Conservation (phyloP, 2,797 vertebrate species). For the Darevskia nairensis region DNA sequence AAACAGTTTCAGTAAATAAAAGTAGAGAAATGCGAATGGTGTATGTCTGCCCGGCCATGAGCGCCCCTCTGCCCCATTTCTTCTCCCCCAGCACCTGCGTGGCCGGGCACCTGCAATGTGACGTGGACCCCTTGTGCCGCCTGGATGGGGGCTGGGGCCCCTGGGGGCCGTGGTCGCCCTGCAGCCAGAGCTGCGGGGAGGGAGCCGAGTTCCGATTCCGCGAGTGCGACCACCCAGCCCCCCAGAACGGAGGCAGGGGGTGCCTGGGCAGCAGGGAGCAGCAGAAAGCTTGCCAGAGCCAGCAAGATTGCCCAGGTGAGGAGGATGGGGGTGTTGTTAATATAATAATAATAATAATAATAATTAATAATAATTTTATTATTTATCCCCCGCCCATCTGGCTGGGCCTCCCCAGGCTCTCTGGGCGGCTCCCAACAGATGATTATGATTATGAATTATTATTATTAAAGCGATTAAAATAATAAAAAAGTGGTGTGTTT, state of each 20-base stretch:
- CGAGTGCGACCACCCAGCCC: conserved; percentile 75
- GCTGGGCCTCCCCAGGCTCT: too few relatives aligned
- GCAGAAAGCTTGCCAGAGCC: conserved; percentile 83
- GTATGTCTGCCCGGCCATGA: too few relatives aligned
- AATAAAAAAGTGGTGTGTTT: too few relatives aligned
- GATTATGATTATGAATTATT: too few relatives aligned
- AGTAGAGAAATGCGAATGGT: not conserved
- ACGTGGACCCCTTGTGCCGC: conserved; percentile 73
- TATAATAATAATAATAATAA: too few relatives aligned
- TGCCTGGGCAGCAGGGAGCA: conserved; percentile 81
- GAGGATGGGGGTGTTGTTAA: too few relatives aligned
- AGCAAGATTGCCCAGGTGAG: conserved; percentile 87
- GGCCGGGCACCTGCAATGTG: conserved; percentile 81
- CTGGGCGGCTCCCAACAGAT: too few relatives aligned
- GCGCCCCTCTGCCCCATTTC: too few relatives aligned
- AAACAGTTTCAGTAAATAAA: not conserved
- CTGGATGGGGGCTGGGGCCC: conserved; percentile 70
- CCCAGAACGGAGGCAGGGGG: conserved; percentile 23
- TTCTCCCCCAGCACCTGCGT: conserved; percentile 81
- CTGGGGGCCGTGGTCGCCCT: conserved; percentile 86
- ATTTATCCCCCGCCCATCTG: too few relatives aligned
- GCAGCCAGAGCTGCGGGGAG: conserved; percentile 86
- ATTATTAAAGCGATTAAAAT: too few relatives aligned
- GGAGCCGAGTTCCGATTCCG: conserved; percentile 84
- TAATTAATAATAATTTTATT: too few relatives aligned